Base-by-base conservation (phyloP, 2,797 vertebrate genomes). In the Glyptemys insculpta region DNA sequence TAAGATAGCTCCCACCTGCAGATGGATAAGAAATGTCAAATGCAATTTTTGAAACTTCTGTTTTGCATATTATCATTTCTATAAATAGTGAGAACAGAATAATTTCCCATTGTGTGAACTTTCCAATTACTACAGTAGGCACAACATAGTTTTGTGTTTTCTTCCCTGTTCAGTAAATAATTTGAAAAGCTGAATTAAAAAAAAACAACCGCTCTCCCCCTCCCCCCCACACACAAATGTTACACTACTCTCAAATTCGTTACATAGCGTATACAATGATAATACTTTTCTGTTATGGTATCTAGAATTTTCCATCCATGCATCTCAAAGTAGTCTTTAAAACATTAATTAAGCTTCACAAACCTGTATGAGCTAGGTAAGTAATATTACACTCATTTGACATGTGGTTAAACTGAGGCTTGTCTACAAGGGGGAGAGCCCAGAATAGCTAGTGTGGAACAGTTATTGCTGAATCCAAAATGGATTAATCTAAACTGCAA, bases 301-400 rank as follows among this genome's bases (percentile, higher is more conserved):
- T 76, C 85, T 0, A 0, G 82, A 41, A 50, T 53, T 87, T 29
- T 79, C 91, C 23, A 54, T 15, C 12, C 9, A 7, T 3, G 23
- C 3, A 37, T 50, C 62, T 85, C 59, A 92, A 86, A 9, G 34
- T 68, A 72, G n/a, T 72, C 41, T 72, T 72, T 3, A 72, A 72
- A 72, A 23, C 0, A 15, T 49, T 49, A 47, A 0, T 81, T 53
- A 81, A 72, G 57, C 2, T 87, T 10, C 29, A 0, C n/a, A 18
- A 21, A 12, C 23, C 49, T 41, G 12, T 53, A 41, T 50, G 37
- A 89, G 14, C 34, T 23, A 3, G 74, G 23, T 47, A 76, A 41
- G 37, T 44, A 74, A 74, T 5, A 0, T 37, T 50, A 27, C 80
- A 76, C 53, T 34, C 14, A 0, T 92, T 90, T 87, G 18, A 56